Evolutionary conservation across 2,888 invertebrate genomes (phyloP), one percentile per base, ranked within the genome.

Genomic region (Zhengitettix transpicula): DNA sequence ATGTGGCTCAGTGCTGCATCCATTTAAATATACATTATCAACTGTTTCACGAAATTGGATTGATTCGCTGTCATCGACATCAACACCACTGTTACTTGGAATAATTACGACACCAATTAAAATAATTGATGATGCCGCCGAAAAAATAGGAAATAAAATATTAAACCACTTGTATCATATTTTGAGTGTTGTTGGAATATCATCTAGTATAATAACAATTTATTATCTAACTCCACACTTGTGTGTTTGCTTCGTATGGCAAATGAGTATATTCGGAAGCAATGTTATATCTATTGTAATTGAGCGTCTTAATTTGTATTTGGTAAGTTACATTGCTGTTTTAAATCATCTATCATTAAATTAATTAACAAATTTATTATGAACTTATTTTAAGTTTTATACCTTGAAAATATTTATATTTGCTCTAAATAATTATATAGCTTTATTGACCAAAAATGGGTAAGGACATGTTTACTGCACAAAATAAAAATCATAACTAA

Each of bases 1-100:
- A 42, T 91, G 95, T 68, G 99, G 99, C n/a, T 94, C 96, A 0
- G 88, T 96, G 51, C 78, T 98, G n/a, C 93, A 95, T 73, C 98
- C 98, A 0, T 87, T 95, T 69, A 98, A 98, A 73, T 81, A 86
- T 63, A 84, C 82, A 60, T 73, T 96, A 54, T 84, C 92, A 0
- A 82, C 83, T 62, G 76, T 81, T 62, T 78, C 92, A 28, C 83
- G 87, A 67, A 79, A 81, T 65, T 94, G 94, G 93, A 85, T 92
- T 69, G 78, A 81, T 67, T 75, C 77, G 58, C 71, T 87, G 52
- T 85, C 87, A 68, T 78, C 80, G 62, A 78, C 82, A 0, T 78
- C 82, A 63, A 83, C 81, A 8, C 85, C 87, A 66, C 76, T 88
- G 47, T 68, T 87, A 55, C 69, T 83, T 41, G 77, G 79, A 42